Evolutionary conservation across 53 echinoderm and acorn worm species (phyloP), one percentile per base, ranked within the genome.

Genomic region (Paracentrotus lividus): DNA sequence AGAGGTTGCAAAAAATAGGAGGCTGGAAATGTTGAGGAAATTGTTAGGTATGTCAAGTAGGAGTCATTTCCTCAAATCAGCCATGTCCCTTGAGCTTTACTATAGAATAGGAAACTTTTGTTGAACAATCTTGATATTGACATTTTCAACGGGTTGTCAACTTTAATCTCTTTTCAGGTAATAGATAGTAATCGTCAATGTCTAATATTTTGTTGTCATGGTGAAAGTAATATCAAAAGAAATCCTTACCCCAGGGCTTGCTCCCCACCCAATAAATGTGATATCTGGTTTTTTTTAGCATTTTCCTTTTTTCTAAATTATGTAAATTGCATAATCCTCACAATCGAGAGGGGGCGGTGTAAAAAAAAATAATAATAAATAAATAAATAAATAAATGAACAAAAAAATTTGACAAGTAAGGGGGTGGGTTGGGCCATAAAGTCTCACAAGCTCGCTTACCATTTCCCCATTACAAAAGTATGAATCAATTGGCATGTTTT

Each of bases 21-120:
- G 68, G 34, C 32, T 31, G 68, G 68, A 68, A 68, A 68, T 68
- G 68, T 68, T 34, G 31, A 8, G 68, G 68, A 68, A 68, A 68
- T 68, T 68, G 68, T 68, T 68, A 34, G 33, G 68, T 68, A 33
- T 68, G 68, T 34, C 68, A 31, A 26, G 68, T 29, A 31, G 4
- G 8, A 68, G 68, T 68, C 68, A 68, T 68, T 68, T 68, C 68
- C 68, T 68, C 1, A 68, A 31, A 68, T 10, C 24, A 34, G 68
- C n/a, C n/a, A n/a, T n/a, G n/a, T 14, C 34, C 34, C 12, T 68
- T 31, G 68, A 33, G 68, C 10, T 7, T 27, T 26, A 68, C 8
- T 3, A 10, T 0, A 34, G 1, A 14, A 34, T 13, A 68, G 68
- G 1, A 5, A 58, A 20, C 34, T 16, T 34, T 69, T 69, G 69